Evolutionary conservation across 2,113 vertebrate species (phyloP).

Genomic region (Daboia siamensis): DNA sequence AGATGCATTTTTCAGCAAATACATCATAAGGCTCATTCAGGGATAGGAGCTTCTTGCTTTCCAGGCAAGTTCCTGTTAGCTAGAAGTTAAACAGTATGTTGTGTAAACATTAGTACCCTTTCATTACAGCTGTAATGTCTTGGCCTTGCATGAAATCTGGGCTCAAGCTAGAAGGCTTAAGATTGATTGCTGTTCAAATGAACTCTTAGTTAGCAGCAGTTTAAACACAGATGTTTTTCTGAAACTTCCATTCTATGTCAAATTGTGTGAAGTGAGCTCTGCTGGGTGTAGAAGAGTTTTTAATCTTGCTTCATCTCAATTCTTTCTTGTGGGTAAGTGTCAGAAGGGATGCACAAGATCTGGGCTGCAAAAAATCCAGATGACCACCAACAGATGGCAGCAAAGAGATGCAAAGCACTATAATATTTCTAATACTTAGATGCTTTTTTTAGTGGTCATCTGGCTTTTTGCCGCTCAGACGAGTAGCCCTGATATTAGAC

Average conservation of each 20-base stretch:
- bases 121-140: background rate
- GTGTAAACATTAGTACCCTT: conserved; percentile 33
- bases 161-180: conserved; percentile 20
- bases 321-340: no score
- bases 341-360: no score
- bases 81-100: background rate
- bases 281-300: background rate
- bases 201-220: conserved; percentile 8
- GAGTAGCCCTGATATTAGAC: no score
- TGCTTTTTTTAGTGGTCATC: no score
- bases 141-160: conserved; percentile 37
- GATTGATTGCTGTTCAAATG: conserved; percentile 33
- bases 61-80: background rate
- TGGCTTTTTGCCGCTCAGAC: no score
- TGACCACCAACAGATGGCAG: no score
- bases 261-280: background rate
- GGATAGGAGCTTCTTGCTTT: conserved; percentile 29
- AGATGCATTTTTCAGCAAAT: conserved; percentile 29
- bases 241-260: conserved; percentile 11
- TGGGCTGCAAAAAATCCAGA: no score
- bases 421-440: no score
- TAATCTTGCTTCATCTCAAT: background rate
- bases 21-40: background rate
- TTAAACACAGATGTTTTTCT: conserved; percentile 21
- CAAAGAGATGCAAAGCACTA: no score